Evolutionary conservation across 2,888 invertebrate species (phyloP).

Genomic region (Keiferia lycopersicella): DNA sequence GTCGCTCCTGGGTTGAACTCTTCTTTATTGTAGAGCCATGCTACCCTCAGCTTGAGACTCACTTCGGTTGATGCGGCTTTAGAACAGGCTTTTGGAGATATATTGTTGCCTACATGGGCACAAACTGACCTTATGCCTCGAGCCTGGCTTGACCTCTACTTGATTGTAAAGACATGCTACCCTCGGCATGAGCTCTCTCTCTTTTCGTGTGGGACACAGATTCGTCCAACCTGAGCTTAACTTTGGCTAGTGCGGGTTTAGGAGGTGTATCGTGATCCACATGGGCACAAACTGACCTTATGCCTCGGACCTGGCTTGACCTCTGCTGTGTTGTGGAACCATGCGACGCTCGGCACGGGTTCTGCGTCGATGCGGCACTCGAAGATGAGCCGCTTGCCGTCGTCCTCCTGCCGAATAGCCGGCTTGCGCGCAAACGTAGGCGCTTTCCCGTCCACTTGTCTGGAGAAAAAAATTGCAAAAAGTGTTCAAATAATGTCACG

Average conservation of each 20-base stretch:
- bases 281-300: conserved; percentile 82
- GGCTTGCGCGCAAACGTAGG: conserved; percentile 99
- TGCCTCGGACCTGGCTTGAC: conserved; percentile 92
- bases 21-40: too few species aligned
- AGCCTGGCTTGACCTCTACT: too few species aligned
- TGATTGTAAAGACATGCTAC: too few species aligned
- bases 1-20: too few species aligned
- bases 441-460: conserved; percentile 98
- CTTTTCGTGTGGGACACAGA: too few species aligned
- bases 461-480: conserved; percentile 56
- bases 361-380: conserved; percentile 97
- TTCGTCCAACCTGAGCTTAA: too few species aligned
- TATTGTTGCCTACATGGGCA: too few species aligned
- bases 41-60: too few species aligned
- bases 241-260: neutral
- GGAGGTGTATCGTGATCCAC: neutral
- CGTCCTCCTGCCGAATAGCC: conserved; percentile 97
- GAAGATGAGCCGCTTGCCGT: conserved; percentile 95
- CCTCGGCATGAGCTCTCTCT: too few species aligned
- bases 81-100: too few species aligned
- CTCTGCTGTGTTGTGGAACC: conserved; percentile 93
- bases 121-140: too few species aligned
- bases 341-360: conserved; percentile 92
- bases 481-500: neutral
- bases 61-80: too few species aligned